These are phyloP conservation scores for Drosophila pseudotakahashii DNA, from an alignment of 2,888 invertebrate species.

Conservation along the genomic window DNA sequence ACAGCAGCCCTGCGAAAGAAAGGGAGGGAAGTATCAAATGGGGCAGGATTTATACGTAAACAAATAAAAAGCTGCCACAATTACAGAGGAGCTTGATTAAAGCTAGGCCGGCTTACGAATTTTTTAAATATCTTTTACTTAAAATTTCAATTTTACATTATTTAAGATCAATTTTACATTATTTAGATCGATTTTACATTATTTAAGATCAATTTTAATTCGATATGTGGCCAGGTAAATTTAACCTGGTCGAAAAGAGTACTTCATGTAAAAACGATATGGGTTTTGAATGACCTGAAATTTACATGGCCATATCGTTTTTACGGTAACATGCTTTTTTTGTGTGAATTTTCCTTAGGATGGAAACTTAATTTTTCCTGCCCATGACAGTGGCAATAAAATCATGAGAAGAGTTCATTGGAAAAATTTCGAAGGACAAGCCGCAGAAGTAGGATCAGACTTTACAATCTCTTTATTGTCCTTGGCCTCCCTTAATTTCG, in stretches of 20 bases:
- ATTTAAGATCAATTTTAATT: too few species aligned
- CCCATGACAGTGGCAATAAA: not conserved
- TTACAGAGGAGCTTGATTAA: constrained; percentile 9
- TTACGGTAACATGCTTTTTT: too few species aligned
- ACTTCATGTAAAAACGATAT: too few species aligned
- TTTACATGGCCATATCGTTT: too few species aligned
- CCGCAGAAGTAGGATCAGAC: constrained; percentile 7
- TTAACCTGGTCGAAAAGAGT: too few species aligned
- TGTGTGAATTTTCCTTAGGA: not conserved
- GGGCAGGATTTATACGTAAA: constrained; percentile 1
- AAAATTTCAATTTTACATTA: too few species aligned
- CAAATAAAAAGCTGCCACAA: constrained; percentile 10
- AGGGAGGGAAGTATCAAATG: not conserved
- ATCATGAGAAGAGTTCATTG: constrained; percentile 3
- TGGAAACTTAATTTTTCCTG: too few species aligned
- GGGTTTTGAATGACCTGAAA: too few species aligned
- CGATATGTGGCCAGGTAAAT: too few species aligned
- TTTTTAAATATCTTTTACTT: not conserved
- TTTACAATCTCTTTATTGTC: constrained; percentile 5
- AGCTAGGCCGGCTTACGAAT: not conserved
- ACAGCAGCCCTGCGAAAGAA: not conserved
- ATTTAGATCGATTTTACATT: too few species aligned
- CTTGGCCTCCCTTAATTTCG: constrained; percentile 10
- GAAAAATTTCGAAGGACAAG: not conserved
- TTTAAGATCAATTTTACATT: too few species aligned